Evolutionary conservation across 2,113 vertebrate species (phyloP).

Genomic region (Planiliza haematocheilus): DNA sequence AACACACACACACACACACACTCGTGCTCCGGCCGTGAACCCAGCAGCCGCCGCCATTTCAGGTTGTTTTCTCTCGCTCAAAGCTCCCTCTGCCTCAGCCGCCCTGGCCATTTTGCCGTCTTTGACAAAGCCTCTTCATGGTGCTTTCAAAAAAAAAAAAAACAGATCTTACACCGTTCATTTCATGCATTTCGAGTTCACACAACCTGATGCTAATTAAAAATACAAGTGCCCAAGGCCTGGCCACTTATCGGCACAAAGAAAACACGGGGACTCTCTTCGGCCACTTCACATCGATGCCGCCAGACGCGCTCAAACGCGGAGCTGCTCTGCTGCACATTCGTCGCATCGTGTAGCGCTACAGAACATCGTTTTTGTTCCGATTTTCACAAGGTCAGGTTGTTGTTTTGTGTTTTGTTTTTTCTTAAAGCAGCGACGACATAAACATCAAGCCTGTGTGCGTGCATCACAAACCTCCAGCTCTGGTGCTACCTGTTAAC

Average conservation of each 20-base stretch:
- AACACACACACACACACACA: slow-evolving; percentile 52
- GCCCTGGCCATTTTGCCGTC: slow-evolving; percentile 58
- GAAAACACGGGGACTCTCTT: slow-evolving; percentile 61
- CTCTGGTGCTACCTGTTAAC: neutral
- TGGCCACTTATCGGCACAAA: slow-evolving; percentile 72
- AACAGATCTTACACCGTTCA: slow-evolving; percentile 41
- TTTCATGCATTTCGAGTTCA: slow-evolving; percentile 64
- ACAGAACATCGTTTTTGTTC: neutral
- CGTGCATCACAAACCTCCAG: neutral
- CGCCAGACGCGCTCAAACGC: slow-evolving; percentile 28
- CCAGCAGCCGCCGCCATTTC: slow-evolving; percentile 53
- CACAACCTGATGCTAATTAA: slow-evolving; percentile 76
- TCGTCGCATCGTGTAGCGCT: neutral
- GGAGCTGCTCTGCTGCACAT: slow-evolving; percentile 20
- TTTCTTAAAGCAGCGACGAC: no score
- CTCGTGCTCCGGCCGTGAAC: slow-evolving; percentile 44
- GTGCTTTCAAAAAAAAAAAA: slow-evolving; percentile 21
- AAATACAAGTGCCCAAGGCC: slow-evolving; percentile 74
- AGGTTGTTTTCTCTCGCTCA: slow-evolving; percentile 54
- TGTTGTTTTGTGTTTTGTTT: no score
- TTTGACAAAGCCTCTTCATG: slow-evolving; percentile 60
- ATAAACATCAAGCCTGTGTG: no score
- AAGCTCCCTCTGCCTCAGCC: slow-evolving; percentile 41
- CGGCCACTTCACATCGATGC: slow-evolving; percentile 57
- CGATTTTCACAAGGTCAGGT: slow-evolving; percentile 9